Conservation (phyloP, 2,888 invertebrate genomes). For the Drosophila phalerata region DNA sequence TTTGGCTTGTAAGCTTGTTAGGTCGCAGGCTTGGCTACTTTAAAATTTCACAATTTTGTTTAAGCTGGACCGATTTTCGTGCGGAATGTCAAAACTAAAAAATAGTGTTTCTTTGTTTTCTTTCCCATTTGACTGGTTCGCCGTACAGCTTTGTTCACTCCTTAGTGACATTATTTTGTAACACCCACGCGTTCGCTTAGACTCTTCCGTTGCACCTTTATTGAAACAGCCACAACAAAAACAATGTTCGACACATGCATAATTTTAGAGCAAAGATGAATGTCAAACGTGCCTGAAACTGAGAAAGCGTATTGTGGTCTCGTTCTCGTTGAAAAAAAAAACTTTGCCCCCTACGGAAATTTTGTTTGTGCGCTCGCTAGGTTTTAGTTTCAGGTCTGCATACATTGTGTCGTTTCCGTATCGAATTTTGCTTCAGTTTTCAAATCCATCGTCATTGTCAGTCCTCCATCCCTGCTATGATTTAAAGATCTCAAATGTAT, state of each 20-base stretch:
- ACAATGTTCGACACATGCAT: slow-evolving; percentile 29
- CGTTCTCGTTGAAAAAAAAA: not conserved
- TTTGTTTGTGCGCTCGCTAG: not conserved
- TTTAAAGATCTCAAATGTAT: slow-evolving; percentile 46
- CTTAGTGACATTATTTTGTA: no score
- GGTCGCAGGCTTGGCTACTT: no score
- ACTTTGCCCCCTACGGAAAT: not conserved
- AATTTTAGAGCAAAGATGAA: slow-evolving; percentile 72
- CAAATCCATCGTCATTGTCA: slow-evolving; percentile 38
- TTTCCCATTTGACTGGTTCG: no score
- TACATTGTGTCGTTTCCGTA: not conserved
- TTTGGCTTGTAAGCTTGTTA: no score
- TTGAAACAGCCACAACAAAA: slow-evolving; percentile 5
- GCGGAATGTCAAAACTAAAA: no score
- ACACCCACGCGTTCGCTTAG: no score
- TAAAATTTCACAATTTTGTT: no score
- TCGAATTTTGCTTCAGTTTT: slow-evolving; percentile 9
- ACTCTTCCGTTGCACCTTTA: slow-evolving; percentile 22
- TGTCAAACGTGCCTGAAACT: slow-evolving; percentile 82
- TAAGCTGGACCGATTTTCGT: no score
- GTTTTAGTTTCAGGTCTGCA: slow-evolving; percentile 4
- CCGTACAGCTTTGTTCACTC: no score
- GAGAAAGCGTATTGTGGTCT: no score
- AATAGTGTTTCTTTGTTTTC: no score
- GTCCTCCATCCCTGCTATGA: not conserved